A percentile compares a stretch with the other conserved stretches of the same genome.
phyloP scores from a whole-genome alignment of 2,888 invertebrate genomes.

The Papilio elwesi region DNA sequence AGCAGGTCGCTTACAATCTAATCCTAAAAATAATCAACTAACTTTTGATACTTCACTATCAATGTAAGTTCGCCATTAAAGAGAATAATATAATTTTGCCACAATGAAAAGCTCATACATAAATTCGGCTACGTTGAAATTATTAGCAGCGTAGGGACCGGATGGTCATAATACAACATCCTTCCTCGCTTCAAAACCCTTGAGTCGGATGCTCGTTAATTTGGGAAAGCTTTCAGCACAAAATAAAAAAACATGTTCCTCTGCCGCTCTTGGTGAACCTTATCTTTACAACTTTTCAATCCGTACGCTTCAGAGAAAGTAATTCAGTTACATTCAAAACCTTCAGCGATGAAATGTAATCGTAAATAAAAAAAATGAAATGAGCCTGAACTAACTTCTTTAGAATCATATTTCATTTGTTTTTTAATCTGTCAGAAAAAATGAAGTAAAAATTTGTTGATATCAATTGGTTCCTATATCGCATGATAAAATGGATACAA shows the following conservation, averaged over 20 bases:
- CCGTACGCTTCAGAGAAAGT: conserved; percentile 9
- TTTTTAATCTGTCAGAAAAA: not conserved
- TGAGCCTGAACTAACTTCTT: not conserved
- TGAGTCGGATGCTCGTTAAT: conserved; percentile 24
- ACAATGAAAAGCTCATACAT: not conserved
- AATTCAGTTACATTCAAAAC: conserved; percentile 10
- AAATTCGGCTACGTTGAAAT: conserved; percentile 3
- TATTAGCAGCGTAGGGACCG: not conserved
- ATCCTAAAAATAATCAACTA: too few species aligned
- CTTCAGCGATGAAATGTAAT: conserved; percentile 19
- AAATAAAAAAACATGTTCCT: conserved; percentile 16
- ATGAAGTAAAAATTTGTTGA: not conserved
- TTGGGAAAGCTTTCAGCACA: conserved; percentile 31
- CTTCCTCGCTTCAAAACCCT: conserved; percentile 10
- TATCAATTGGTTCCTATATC: too few species aligned
- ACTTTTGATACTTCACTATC: too few species aligned
- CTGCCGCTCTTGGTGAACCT: conserved; percentile 5
- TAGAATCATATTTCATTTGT: not conserved
- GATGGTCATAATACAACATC: conserved; percentile 16
- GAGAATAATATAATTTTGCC: not conserved
- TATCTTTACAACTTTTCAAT: conserved; percentile 19
- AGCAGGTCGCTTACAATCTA: too few species aligned
- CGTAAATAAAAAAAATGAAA: not conserved
- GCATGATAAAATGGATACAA: too few species aligned
- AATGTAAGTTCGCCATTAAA: too few species aligned